A percentile compares a stretch with the other conserved stretches of the same genome.
These are phyloP conservation scores for Sclerodermus sp. DNA, from an alignment of 2,888 invertebrate genomes.

Conservation along the genomic window DNA sequence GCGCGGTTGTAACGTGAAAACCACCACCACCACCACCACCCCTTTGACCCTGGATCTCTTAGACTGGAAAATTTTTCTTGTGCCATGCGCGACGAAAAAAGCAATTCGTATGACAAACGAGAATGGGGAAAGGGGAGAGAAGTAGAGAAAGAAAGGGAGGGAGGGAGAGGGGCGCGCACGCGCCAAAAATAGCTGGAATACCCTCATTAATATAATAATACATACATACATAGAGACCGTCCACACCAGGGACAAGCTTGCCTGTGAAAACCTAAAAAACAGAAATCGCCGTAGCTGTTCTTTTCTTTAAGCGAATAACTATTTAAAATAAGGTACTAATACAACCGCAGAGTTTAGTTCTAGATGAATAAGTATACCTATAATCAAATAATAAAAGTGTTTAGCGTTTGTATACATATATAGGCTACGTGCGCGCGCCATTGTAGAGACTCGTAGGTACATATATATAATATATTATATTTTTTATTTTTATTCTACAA, in stretches of 20 bases:
- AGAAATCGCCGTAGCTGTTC: constrained; percentile 5
- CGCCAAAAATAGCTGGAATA: constrained; percentile 28
- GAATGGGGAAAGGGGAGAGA: no score
- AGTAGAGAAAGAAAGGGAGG: no score
- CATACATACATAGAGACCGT: constrained; percentile 32
- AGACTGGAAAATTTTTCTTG: no score
- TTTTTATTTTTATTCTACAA: constrained; percentile 43
- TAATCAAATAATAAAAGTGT: constrained; percentile 1
- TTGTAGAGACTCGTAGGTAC: constrained; percentile 8
- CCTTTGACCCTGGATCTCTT: no score
- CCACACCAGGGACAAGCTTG: constrained; percentile 38
- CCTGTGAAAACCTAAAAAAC: constrained; percentile 16
- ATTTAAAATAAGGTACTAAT: neutral
- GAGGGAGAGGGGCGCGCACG: constrained; percentile 2
- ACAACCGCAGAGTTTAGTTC: constrained; percentile 16
- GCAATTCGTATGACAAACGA: no score
- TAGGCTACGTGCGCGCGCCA: constrained; percentile 12
- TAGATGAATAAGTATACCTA: constrained; percentile 12
- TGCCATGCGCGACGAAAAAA: no score
- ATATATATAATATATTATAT: constrained; percentile 33
- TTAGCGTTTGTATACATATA: constrained; percentile 13
- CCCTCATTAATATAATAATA: no score
- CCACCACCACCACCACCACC: no score
- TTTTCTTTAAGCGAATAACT: constrained; percentile 17
- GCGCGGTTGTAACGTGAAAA: no score